Conservation (phyloP, 2,113 vertebrate species). For the Cranoglanis bouderius region DNA sequence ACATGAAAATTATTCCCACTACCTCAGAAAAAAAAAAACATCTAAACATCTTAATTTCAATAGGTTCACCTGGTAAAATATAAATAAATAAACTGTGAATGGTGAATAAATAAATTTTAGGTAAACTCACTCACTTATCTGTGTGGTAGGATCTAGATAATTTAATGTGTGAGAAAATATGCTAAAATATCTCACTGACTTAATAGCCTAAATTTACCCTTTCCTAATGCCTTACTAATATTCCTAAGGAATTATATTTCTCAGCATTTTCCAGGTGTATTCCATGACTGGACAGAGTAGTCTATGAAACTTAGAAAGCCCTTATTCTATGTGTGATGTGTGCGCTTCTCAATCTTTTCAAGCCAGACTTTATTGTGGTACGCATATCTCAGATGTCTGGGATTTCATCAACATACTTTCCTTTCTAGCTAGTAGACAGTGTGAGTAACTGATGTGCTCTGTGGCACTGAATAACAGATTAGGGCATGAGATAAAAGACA, state of each 20-base stretch:
- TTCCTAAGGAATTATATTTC: background rate
- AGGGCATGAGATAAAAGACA: conserved; percentile 39
- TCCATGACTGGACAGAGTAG: background rate
- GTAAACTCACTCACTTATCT: background rate
- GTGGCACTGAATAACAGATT: conserved; percentile 32
- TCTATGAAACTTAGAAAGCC: background rate
- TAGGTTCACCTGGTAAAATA: background rate
- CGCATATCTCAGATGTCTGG: conserved; percentile 17
- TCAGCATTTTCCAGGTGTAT: background rate
- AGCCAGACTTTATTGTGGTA: conserved; percentile 6
- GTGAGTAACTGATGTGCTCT: conserved; percentile 23
- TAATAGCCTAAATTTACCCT: background rate
- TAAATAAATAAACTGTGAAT: background rate
- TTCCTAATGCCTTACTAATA: background rate
- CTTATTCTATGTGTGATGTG: background rate
- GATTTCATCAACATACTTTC: conserved; percentile 22
- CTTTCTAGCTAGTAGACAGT: conserved; percentile 8
- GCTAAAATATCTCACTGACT: background rate
- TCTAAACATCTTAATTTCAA: background rate
- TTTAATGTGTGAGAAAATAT: background rate
- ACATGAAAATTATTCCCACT: background rate
- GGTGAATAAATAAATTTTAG: background rate
- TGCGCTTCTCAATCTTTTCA: background rate
- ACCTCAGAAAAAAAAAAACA: background rate
- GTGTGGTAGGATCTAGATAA: background rate